Evolutionary conservation across 2,888 invertebrate genomes (phyloP).

Genomic region (Amphiduros pacificus): DNA sequence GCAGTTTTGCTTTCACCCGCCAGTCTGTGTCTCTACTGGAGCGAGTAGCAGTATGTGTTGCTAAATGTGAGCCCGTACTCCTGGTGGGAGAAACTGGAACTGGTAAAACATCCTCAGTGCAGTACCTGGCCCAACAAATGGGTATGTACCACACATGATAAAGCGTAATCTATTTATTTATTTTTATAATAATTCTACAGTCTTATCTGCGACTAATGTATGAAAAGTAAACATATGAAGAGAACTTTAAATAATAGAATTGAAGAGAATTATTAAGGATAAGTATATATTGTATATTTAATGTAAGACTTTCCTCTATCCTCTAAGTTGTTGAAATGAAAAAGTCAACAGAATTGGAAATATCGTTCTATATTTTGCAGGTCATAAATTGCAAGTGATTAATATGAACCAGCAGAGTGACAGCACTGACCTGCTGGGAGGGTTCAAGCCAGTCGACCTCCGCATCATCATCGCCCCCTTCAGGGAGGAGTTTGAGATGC

Average conservation of each 20-base stretch:
- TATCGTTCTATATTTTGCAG: no score
- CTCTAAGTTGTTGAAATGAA: no score
- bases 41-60: constrained; percentile 81
- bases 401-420: constrained; percentile 99
- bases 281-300: no score
- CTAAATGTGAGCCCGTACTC: constrained; percentile 83
- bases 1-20: constrained; percentile 41
- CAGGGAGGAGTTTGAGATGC: constrained; percentile 77
- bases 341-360: no score
- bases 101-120: constrained; percentile 94
- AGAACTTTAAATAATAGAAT: no score
- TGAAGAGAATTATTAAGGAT: no score
- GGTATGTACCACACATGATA: constrained; percentile 58
- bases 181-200: no score
- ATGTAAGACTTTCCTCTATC: no score
- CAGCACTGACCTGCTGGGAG: constrained; percentile 92
- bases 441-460: constrained; percentile 92
- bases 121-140: constrained; percentile 82
- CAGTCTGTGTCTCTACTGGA: constrained; percentile 68
- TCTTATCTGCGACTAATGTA: no score
- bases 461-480: constrained; percentile 81
- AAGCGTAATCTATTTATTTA: no score
- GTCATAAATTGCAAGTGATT: constrained; percentile 85
- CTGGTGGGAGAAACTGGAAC: constrained; percentile 98
- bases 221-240: no score